Conservation (phyloP, 2,113 vertebrate species). For the Cichladusa arquata region DNA sequence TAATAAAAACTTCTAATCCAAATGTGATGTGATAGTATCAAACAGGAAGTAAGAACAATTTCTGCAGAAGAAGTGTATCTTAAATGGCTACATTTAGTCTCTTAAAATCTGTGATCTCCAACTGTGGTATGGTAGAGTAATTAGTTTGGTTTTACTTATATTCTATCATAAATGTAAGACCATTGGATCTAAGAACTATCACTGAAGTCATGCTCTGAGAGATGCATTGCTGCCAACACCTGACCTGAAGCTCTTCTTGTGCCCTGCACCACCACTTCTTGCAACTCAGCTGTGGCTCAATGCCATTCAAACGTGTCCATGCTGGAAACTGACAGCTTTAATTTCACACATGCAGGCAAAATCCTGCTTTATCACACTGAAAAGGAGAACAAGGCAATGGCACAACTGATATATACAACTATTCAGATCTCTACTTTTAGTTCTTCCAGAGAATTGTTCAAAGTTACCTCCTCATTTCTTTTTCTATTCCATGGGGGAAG, state of each 20-base stretch:
- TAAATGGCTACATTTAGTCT: background rate
- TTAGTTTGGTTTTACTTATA: background rate
- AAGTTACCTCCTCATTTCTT: background rate
- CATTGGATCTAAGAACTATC: background rate
- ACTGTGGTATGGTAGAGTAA: fast-evolving
- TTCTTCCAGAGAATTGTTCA: background rate
- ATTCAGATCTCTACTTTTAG: background rate
- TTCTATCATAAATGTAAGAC: background rate
- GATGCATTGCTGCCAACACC: background rate
- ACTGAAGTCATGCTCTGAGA: background rate
- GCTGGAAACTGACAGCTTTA: background rate
- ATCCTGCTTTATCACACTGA: background rate
- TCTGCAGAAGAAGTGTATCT: background rate
- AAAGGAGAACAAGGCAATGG: background rate
- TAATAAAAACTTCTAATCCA: background rate
- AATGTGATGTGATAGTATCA: background rate
- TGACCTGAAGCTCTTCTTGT: fast-evolving
- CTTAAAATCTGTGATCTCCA: background rate
- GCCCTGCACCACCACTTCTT: background rate
- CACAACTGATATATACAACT: background rate
- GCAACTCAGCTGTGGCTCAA: background rate
- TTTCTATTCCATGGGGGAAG: background rate
- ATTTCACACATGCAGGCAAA: background rate
- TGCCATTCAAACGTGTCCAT: background rate
- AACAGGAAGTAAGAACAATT: background rate